Evolutionary conservation across 2,888 invertebrate genomes (phyloP).

Genomic region (Agonopterix arenella): DNA sequence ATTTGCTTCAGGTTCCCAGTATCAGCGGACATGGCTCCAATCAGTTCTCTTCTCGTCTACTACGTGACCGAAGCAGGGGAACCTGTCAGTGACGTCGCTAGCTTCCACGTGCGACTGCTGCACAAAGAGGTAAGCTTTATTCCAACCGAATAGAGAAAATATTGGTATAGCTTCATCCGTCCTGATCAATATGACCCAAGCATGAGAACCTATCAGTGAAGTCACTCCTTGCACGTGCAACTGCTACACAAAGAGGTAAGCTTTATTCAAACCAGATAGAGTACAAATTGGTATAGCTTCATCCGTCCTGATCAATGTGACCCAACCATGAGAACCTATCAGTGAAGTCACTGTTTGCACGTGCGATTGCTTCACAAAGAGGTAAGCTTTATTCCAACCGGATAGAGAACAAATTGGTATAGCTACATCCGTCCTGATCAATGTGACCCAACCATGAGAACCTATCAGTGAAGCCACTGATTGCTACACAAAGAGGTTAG

Average conservation of each 20-base stretch:
- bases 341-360: slow-evolving; percentile 81
- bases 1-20: slow-evolving; percentile 74
- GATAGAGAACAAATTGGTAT: background rate
- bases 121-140: slow-evolving; percentile 74
- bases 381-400: slow-evolving; percentile 41
- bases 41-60: slow-evolving; percentile 81
- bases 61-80: slow-evolving; percentile 81
- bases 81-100: slow-evolving; percentile 81
- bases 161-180: too few species aligned
- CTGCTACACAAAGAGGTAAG: slow-evolving; percentile 78
- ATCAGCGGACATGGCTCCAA: slow-evolving; percentile 81
- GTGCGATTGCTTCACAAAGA: slow-evolving; percentile 78
- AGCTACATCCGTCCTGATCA: too few species aligned
- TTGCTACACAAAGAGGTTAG: slow-evolving; percentile 78
- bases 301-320: slow-evolving; percentile 38
- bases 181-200: slow-evolving; percentile 62
- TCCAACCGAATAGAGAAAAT: background rate
- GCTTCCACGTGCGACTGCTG: slow-evolving; percentile 78
- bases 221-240: slow-evolving; percentile 80
- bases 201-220: slow-evolving; percentile 81
- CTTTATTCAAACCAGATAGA: background rate
- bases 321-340: slow-evolving; percentile 79
- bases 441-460: slow-evolving; percentile 78
- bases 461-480: slow-evolving; percentile 80
- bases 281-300: too few species aligned